These are phyloP conservation scores for Pristionchus fissidentatus DNA, from an alignment of 2,888 invertebrate genomes.

Conservation along the genomic window DNA sequence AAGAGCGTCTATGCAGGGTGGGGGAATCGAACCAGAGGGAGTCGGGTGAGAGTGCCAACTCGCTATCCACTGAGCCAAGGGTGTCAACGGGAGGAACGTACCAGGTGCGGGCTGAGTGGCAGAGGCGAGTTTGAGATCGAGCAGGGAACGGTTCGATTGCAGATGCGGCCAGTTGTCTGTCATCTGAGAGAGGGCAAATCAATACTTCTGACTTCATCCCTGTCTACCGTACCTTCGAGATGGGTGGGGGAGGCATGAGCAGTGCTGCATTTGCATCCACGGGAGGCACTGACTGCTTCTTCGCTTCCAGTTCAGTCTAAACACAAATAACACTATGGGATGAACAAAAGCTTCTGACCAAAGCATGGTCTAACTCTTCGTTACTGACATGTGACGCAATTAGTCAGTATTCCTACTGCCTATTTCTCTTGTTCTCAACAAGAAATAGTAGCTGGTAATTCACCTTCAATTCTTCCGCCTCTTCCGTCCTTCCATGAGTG, in stretches of 20 bases:
- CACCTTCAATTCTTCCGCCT: constrained; percentile 83
- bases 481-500: constrained; percentile 88
- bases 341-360: constrained; percentile 87
- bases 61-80: constrained; percentile 1
- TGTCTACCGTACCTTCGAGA: constrained; percentile 78
- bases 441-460: neutral
- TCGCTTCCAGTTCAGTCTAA: constrained; percentile 65
- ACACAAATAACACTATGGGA: constrained; percentile 78
- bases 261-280: constrained; percentile 84
- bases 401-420: neutral
- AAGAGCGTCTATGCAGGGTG: neutral
- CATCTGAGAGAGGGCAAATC: constrained; percentile 81
- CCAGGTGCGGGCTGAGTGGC: constrained; percentile 76
- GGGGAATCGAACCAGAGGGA: neutral
- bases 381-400: no score
- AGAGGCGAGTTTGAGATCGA: constrained; percentile 70
- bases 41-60: neutral
- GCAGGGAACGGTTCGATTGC: constrained; percentile 83
- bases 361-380: constrained; percentile 93
- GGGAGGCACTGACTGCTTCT: constrained; percentile 80
- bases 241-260: constrained; percentile 90
- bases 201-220: neutral
- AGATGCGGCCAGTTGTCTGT: constrained; percentile 97
- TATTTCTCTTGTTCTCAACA: neutral
- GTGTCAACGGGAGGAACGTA: constrained; percentile 61